A percentile compares a stretch with the other conserved stretches of the same genome.
Evolutionary conservation across 2,797 vertebrate species (phyloP).

Genomic region (Myioborus melanocephalus): DNA sequence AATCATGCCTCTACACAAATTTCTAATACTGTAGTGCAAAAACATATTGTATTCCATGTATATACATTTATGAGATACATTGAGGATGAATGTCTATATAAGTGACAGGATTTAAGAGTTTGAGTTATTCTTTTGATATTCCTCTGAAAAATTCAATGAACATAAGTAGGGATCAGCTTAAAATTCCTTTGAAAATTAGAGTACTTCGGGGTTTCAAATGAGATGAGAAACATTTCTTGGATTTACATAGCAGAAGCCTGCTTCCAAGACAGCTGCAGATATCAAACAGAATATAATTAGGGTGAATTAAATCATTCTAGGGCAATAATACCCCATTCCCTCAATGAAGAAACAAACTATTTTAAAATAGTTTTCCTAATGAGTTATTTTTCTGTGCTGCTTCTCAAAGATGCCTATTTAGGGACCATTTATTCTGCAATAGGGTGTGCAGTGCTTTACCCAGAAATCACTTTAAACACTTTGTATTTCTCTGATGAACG

Average conservation of each 20-base stretch:
- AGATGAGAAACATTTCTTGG: neutral
- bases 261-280: constrained; percentile 48
- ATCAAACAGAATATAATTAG: constrained; percentile 57
- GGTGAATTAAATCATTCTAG: constrained; percentile 43
- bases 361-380: constrained; percentile 27
- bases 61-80: neutral
- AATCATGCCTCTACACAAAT: neutral
- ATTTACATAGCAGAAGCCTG: constrained; percentile 44
- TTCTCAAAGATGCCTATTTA: constrained; percentile 55
- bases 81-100: neutral
- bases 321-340: constrained; percentile 31
- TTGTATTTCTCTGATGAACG: constrained; percentile 56
- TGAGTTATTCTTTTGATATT: neutral
- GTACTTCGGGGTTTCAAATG: neutral
- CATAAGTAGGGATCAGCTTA: neutral
- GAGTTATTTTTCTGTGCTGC: constrained; percentile 24
- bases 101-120: neutral
- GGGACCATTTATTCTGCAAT: constrained; percentile 49
- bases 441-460: neutral
- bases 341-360: constrained; percentile 23
- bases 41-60: neutral
- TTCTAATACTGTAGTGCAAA: neutral
- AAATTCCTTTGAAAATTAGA: constrained; percentile 51
- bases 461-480: constrained; percentile 62
- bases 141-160: neutral